Conservation (phyloP, 23 tunicate species). For the Pegea sp. region DNA sequence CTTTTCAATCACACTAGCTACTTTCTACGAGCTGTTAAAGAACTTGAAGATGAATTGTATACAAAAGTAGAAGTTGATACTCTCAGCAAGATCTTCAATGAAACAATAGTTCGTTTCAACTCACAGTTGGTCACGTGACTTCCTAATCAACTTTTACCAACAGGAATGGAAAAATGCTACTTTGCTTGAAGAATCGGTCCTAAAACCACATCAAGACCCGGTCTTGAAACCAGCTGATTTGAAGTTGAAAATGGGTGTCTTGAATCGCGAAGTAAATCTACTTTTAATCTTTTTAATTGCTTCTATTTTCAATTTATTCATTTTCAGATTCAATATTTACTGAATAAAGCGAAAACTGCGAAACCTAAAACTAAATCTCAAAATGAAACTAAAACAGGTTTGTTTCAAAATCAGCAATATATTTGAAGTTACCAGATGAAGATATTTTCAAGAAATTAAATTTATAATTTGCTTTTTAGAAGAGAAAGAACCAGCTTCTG, state of each 20-base stretch:
- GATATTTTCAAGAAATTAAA: no score
- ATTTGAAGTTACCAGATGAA: no score
- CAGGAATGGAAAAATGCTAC: slow-evolving; percentile 89
- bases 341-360: slow-evolving; percentile 85
- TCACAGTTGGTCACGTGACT: no score
- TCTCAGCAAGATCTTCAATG: slow-evolving; percentile 10
- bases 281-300: not conserved
- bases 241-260: slow-evolving; percentile 22
- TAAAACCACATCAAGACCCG: slow-evolving; percentile 57
- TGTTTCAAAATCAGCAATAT: no score
- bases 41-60: slow-evolving; percentile 49
- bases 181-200: slow-evolving; percentile 18
- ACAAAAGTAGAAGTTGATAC: slow-evolving; percentile 68
- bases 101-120: slow-evolving; percentile 43
- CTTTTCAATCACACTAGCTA: slow-evolving; percentile 59
- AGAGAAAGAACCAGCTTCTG: no score
- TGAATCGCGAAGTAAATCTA: slow-evolving; percentile 82
- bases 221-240: slow-evolving; percentile 67
- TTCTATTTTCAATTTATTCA: not conserved
- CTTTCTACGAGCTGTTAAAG: slow-evolving; percentile 18
- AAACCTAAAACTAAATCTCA: slow-evolving; percentile 28
- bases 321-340: slow-evolving; percentile 52
- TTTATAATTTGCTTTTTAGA: no score
- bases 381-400: not conserved
- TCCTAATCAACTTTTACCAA: not conserved